Conservation (phyloP, 2,888 invertebrate species). For the Eudiplozoon nipponicum region DNA sequence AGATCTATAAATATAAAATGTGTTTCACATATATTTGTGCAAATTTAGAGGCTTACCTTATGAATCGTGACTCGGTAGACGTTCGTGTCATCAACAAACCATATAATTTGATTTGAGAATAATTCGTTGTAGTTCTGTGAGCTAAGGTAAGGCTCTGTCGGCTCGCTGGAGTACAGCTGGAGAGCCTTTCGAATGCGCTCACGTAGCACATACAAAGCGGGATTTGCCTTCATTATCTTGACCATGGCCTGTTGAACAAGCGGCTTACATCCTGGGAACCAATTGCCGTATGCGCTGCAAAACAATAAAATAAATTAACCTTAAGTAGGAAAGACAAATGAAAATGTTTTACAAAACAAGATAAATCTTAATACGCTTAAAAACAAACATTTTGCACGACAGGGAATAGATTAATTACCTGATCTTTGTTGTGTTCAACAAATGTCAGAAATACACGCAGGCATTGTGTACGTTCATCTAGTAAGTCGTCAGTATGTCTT, state of each 20-base stretch:
- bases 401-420: too few species aligned
- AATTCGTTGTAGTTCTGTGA: constrained; percentile 96
- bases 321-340: constrained; percentile 10
- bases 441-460: too few species aligned
- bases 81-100: constrained; percentile 98
- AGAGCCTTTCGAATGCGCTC: constrained; percentile 92
- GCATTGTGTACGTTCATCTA: too few species aligned
- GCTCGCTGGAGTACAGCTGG: constrained; percentile 85
- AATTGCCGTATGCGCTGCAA: constrained; percentile 93
- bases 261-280: constrained; percentile 97
- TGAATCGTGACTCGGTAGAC: constrained; percentile 96
- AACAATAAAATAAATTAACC: too few species aligned
- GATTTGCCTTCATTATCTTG: constrained; percentile 98
- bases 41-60: constrained; percentile 32
- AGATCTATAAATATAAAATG: too few species aligned
- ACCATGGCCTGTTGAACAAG: constrained; percentile 97
- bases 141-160: constrained; percentile 88
- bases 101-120: constrained; percentile 99
- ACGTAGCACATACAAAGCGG: constrained; percentile 71
- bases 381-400: too few species aligned
- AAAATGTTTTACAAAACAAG: constrained; percentile 3
- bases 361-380: not conserved
- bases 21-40: not conserved
- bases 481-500: too few species aligned
- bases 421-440: too few species aligned